Percentiles rank a stretch among this genome's conserved stretches.
These are phyloP conservation scores for Acronicta psi DNA, from an alignment of 2,888 invertebrate genomes.

Conservation along the genomic window DNA sequence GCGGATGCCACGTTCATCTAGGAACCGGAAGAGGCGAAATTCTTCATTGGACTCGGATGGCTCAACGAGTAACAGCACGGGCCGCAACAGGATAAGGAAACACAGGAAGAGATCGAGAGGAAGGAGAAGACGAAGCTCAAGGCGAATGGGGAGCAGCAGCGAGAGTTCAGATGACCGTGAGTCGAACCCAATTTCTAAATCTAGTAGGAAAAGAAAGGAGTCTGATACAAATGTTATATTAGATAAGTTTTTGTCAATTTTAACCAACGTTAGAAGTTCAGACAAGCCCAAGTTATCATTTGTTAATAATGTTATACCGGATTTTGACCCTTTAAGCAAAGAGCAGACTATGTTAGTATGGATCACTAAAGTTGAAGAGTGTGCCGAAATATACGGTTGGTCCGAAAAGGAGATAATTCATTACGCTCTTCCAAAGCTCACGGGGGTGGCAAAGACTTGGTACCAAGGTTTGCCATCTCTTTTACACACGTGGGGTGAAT, in stretches of 20 bases:
- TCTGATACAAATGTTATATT: background rate
- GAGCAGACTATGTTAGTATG: background rate
- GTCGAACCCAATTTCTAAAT: too few relatives aligned
- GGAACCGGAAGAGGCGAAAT: too few relatives aligned
- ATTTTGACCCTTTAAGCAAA: background rate
- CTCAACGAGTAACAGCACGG: too few relatives aligned
- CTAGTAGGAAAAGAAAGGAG: too few relatives aligned
- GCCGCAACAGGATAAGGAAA: too few relatives aligned
- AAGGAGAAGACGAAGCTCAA: too few relatives aligned
- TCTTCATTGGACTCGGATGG: too few relatives aligned
- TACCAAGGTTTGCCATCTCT: background rate
- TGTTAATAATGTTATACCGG: background rate
- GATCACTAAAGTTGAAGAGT: constrained; percentile 1
- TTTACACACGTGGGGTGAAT: background rate
- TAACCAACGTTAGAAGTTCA: background rate
- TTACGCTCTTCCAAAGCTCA: background rate
- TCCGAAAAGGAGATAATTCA: background rate
- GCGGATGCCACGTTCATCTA: too few relatives aligned
- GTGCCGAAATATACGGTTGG: constrained; percentile 3
- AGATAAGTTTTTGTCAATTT: background rate
- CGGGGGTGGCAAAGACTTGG: constrained; percentile 4
- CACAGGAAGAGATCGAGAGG: too few relatives aligned
- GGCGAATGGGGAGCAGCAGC: too few relatives aligned
- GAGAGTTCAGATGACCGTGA: too few relatives aligned
- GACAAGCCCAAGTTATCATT: background rate